These are phyloP conservation scores for Andrena hattorfiana DNA, from an alignment of 2,888 invertebrate species.

Conservation along the genomic window DNA sequence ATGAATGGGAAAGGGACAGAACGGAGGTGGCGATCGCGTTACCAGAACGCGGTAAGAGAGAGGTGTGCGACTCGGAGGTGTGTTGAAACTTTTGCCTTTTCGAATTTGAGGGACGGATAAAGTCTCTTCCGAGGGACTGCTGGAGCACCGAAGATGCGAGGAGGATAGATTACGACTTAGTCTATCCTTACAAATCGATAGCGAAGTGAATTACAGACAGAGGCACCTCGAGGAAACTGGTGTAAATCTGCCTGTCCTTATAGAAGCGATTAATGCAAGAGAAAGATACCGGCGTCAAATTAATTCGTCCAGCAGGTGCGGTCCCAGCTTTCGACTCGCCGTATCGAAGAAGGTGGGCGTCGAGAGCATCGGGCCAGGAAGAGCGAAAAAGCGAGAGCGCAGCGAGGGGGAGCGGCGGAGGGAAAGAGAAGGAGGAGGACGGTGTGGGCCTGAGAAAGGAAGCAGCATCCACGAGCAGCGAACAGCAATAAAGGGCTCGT, in stretches of 20 bases:
- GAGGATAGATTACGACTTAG: too few species aligned
- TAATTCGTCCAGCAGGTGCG: slow-evolving; percentile 47
- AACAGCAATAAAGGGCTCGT: slow-evolving; percentile 80
- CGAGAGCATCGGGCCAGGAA: slow-evolving; percentile 7
- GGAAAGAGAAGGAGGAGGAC: slow-evolving; percentile 40
- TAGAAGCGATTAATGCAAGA: background rate
- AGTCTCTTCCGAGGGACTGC: too few species aligned
- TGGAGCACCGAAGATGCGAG: too few species aligned
- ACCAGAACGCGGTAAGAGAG: background rate
- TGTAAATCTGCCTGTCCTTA: background rate
- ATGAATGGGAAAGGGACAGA: slow-evolving; percentile 30
- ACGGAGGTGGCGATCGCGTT: slow-evolving; percentile 13
- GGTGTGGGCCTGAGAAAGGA: slow-evolving; percentile 82
- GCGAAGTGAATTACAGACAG: background rate
- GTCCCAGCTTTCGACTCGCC: slow-evolving; percentile 1
- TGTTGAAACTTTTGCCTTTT: too few species aligned
- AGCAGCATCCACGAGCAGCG: slow-evolving; percentile 80
- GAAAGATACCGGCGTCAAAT: background rate
- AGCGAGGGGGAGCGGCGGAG: slow-evolving; percentile 34
- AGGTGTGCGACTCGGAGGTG: background rate
- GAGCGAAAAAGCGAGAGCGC: slow-evolving; percentile 45
- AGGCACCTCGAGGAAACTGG: background rate
- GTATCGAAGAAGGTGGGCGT: background rate
- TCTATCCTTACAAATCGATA: background rate
- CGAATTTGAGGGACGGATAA: too few species aligned